Base-by-base conservation (phyloP, 2,888 invertebrate genomes). In the Boloria selene region DNA sequence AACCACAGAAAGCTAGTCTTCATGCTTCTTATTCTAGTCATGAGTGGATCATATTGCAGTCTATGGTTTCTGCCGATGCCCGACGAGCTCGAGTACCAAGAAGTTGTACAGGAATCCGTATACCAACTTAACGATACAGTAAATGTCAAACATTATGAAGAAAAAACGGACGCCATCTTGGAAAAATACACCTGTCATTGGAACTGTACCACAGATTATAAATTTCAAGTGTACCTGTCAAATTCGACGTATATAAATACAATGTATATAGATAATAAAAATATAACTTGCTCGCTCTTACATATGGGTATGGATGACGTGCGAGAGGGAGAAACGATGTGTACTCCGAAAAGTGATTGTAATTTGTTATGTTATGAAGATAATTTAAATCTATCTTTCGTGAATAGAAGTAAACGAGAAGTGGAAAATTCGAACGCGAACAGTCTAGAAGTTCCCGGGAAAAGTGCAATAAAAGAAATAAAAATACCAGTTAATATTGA, bases 1-100 rank as follows among this genome's bases (percentile, higher is more conserved):
- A 82, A 86, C 5, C 93, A 93, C 75, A 93, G 97, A 71, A 96
- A 96, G 82, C 77, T 93, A 0, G 95, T 97, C 61, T 97, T 97
- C 77, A 93, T 96, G 82, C 73, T 90, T 0, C 84, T 97, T 0
- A 94, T 97, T 54, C 72, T 92, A 0, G 71, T 92, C 0, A 96
- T 96, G 93, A 94, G 95, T 0, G 77, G 94, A 0, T 94, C 95
- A 0, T 97, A 94, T 78, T 93, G 94, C n/a, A 87, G 94, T 17
- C 93, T 97, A 69, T 95, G 95, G 84, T 95, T 96, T 74, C 85
- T 96, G 0, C 77, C 74, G 7, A 71, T 73, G 70, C 74, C 75
- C 0, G 76, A 75, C 5, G 71, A 71, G n/a, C 65, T 73, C 26
- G 66, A 73, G 17, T 73, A 69, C n/a, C 73, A 77, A 3, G 72